Percentiles rank a stretch among this genome's conserved stretches.
phyloP scores from a whole-genome alignment of 1,140 invertebrate species.

The Steinernema khuongi region DNA sequence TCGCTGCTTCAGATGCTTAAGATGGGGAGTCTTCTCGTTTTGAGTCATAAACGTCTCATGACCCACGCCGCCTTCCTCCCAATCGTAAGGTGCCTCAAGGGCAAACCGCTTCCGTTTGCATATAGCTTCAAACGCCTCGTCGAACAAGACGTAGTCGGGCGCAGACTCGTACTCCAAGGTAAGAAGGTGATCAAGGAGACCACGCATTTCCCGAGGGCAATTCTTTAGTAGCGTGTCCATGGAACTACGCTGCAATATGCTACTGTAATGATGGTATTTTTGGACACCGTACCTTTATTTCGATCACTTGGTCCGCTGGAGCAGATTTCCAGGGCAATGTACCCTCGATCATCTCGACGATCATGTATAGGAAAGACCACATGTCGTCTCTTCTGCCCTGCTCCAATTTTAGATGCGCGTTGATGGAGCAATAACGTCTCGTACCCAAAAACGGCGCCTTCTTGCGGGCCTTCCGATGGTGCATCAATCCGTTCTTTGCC shows the following conservation, averaged over 20 bases:
- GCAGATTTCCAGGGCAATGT: not conserved
- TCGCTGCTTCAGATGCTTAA: not conserved
- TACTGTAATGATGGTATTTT: not conserved
- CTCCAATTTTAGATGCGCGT: constrained; percentile 21
- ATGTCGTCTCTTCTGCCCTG: constrained; percentile 34
- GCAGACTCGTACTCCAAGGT: constrained; percentile 21
- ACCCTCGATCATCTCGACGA: constrained; percentile 25
- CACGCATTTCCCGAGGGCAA: constrained; percentile 23
- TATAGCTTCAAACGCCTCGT: not conserved
- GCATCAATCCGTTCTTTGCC: not conserved
- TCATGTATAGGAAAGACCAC: constrained; percentile 33
- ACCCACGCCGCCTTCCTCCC: constrained; percentile 18
- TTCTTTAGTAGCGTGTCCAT: constrained; percentile 20
- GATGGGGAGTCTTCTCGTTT: not conserved
- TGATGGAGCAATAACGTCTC: constrained; percentile 28
- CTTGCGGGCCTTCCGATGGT: constrained; percentile 27
- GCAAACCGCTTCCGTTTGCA: not conserved
- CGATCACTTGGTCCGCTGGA: not conserved
- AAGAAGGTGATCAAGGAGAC: constrained; percentile 29
- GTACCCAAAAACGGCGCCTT: constrained; percentile 25
- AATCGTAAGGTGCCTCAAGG: constrained; percentile 16
- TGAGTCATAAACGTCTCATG: not conserved
- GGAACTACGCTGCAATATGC: constrained; percentile 1
- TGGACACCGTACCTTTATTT: not conserved
- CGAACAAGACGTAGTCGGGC: constrained; percentile 20